Conservation (phyloP, 2,888 invertebrate genomes). For the Bhutanitis thaidina region DNA sequence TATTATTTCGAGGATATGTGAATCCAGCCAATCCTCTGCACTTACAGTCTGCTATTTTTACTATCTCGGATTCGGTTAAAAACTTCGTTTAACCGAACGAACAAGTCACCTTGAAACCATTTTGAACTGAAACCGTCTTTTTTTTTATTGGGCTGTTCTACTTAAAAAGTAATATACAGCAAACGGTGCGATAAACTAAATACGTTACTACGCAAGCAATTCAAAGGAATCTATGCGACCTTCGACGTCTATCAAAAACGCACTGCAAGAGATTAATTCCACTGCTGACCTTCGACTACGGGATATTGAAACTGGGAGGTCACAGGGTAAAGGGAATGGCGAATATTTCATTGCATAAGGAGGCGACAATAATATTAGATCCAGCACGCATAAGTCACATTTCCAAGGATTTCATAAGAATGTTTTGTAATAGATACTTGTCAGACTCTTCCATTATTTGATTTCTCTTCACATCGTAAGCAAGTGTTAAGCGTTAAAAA, state of each 20-base stretch:
- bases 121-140: no score
- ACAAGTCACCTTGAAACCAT: no score
- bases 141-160: no score
- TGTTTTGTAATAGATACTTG: neutral
- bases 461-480: no score
- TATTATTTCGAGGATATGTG: no score
- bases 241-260: slow-evolving; percentile 34
- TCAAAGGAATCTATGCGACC: slow-evolving; percentile 36
- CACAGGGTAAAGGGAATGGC: neutral
- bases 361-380: slow-evolving; percentile 1
- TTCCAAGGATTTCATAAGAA: neutral
- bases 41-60: no score
- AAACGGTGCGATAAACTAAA: slow-evolving; percentile 33
- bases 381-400: neutral
- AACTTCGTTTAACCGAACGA: no score
- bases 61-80: no score
- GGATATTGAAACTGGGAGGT: slow-evolving; percentile 19
- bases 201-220: slow-evolving; percentile 26
- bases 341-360: slow-evolving; percentile 6
- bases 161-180: no score
- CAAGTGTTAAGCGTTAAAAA: no score
- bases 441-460: neutral
- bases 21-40: no score
- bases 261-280: slow-evolving; percentile 41
- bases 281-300: slow-evolving; percentile 30